These are phyloP conservation scores for Synanthedon formicaeformis DNA, from an alignment of 2,888 invertebrate genomes.

Conservation along the genomic window DNA sequence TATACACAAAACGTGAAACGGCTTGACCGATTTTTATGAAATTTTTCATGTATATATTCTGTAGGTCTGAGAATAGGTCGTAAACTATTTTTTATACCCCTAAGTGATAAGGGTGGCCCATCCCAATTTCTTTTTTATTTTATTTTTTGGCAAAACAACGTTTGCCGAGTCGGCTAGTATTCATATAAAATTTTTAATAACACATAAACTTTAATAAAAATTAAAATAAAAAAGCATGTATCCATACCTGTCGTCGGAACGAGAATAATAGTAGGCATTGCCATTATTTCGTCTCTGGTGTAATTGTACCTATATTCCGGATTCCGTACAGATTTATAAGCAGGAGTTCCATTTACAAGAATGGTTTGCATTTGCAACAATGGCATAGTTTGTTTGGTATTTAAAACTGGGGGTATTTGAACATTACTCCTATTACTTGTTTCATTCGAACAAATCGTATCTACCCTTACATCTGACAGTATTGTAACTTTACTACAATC, in stretches of 20 bases:
- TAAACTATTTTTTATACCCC: too few relatives aligned
- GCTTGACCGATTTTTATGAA: too few relatives aligned
- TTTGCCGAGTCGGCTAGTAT: too few relatives aligned
- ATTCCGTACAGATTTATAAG: constrained; percentile 28
- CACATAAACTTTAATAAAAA: too few relatives aligned
- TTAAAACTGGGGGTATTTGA: constrained; percentile 17
- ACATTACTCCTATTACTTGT: constrained; percentile 8
- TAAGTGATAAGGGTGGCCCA: too few relatives aligned
- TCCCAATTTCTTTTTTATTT: too few relatives aligned
- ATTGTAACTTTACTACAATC: constrained; percentile 47
- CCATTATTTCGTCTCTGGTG: constrained; percentile 62
- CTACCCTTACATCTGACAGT: constrained; percentile 52
- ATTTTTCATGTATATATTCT: too few relatives aligned
- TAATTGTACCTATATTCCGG: constrained; percentile 12
- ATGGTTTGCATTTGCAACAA: constrained; percentile 44
- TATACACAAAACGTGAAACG: too few relatives aligned
- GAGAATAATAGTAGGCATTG: constrained; percentile 65
- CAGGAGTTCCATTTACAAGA: constrained; percentile 51
- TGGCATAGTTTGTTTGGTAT: constrained; percentile 41
- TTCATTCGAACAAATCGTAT: constrained; percentile 19
- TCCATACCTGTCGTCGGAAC: constrained; percentile 46
- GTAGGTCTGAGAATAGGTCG: too few relatives aligned
- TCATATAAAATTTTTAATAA: too few relatives aligned
- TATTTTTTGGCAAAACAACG: too few relatives aligned
- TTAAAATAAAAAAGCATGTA: too few relatives aligned